Base-by-base conservation (phyloP, 2,113 vertebrate genomes). In the Origma solitaria region DNA sequence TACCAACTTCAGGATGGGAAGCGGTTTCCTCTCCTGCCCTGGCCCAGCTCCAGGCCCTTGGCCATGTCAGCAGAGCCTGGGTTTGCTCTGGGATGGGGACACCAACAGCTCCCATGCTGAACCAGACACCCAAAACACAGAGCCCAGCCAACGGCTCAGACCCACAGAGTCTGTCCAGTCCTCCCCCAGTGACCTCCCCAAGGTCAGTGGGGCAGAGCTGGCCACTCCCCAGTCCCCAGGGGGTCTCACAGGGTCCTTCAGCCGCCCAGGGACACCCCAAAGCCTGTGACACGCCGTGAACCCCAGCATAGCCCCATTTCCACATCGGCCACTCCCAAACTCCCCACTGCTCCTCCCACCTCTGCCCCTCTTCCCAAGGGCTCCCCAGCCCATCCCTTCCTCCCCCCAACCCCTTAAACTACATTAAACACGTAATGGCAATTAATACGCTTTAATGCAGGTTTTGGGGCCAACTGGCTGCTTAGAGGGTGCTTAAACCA, bases 391-490 rank as follows among this genome's bases (percentile, higher is more conserved):
- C 75, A 72, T 20, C 71, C 56, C 89, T 93, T 91, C 95, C 90
- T 66, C 47, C 68, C 31, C 73, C 70, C 94, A 94, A 93, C 87
- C 80, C 92, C 83, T 94, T 68, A 96, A 96, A 91, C 91, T 90
- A 97, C 83, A 95, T 96, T 97, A 97, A 97, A 96, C 95, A 92
- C 97, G 97, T 97, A 97, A 92, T 95, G 95, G 95, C 92, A 97
- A 96, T 92, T 97, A 97, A 97, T 96, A 93, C 65, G 6, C 88
- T 90, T 97, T 97, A 97, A 95, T 82, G 86, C 91, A 97, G 95
- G 96, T 96, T 97, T 97, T 95, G 96, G 96, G 96, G 95, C 96
- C 95, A 95, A 97, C 94, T 81, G 89, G 93, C 94, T 92, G 90
- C 95, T 97, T 97, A 97, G 92, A 96, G 56, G 78, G 71, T 95